Conservation (phyloP, 2,888 invertebrate species). For the Cactoblastis cactorum region DNA sequence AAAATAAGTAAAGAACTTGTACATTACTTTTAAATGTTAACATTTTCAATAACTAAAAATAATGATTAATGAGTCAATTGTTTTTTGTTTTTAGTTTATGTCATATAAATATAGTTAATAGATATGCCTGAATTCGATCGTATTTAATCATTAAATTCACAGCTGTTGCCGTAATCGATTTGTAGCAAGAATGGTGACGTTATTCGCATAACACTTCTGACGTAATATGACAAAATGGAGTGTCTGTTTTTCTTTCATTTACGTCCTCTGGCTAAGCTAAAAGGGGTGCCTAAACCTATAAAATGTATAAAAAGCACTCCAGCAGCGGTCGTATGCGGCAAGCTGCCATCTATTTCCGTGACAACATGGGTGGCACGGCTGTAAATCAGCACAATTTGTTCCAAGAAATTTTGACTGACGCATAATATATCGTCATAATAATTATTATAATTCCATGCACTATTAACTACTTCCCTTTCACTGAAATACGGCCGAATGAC, state of each 20-base stretch:
- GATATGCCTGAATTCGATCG: no score
- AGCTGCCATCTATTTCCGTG: constrained; percentile 53
- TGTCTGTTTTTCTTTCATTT: background rate
- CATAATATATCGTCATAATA: constrained; percentile 50
- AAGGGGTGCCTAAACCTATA: constrained; percentile 13
- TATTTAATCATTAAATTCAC: no score
- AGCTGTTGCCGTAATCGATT: no score
- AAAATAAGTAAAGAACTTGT: no score
- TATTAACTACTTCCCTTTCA: constrained; percentile 21
- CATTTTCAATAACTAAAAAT: no score
- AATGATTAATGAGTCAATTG: no score
- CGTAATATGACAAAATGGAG: no score
- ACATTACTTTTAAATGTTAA: no score
- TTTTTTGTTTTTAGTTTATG: no score
- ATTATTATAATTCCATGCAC: constrained; percentile 37
- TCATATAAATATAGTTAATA: no score
- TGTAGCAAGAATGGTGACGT: no score
- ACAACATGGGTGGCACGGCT: constrained; percentile 63
- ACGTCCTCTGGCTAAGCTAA: background rate
- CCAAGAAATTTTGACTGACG: constrained; percentile 52
- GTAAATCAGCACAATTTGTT: constrained; percentile 70
- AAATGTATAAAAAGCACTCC: constrained; percentile 11
- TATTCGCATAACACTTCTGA: background rate
- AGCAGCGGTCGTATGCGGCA: constrained; percentile 29
- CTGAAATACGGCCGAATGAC: constrained; percentile 30